These are phyloP conservation scores for Potamilus streckersoni DNA, from an alignment of 1,140 invertebrate genomes.

Conservation along the genomic window DNA sequence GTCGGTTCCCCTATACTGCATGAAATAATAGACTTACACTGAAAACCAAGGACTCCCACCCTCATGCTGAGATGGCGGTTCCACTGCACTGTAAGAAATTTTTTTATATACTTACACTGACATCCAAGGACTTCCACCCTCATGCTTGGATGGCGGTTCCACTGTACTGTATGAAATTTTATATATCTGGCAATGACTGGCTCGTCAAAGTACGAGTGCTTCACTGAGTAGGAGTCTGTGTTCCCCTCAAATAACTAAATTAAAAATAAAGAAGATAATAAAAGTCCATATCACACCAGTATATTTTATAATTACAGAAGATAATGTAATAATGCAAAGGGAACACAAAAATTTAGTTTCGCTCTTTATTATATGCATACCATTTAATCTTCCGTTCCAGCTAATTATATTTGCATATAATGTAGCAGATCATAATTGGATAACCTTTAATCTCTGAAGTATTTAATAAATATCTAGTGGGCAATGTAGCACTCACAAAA, in stretches of 20 bases:
- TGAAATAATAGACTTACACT: constrained; percentile 73
- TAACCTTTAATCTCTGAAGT: no score
- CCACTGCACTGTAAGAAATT: no score
- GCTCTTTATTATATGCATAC: not conserved
- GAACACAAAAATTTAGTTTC: not conserved
- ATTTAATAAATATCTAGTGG: no score
- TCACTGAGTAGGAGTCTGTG: constrained; percentile 70
- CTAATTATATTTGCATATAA: constrained; percentile 4
- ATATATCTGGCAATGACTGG: constrained; percentile 72
- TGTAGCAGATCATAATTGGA: constrained; percentile 1
- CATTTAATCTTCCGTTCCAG: not conserved
- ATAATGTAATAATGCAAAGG: not conserved
- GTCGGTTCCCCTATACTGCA: constrained; percentile 70
- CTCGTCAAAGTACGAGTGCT: constrained; percentile 70
- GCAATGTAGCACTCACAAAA: no score
- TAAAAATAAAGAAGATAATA: not conserved
- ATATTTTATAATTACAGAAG: not conserved
- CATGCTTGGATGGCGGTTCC: constrained; percentile 72
- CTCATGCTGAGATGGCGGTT: no score
- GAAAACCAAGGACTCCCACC: constrained; percentile 68
- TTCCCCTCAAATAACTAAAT: constrained; percentile 71
- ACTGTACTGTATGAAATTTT: constrained; percentile 71
- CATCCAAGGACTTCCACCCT: constrained; percentile 73
- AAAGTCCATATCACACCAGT: not conserved
- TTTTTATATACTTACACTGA: constrained; percentile 68